Conservation (phyloP, 2,113 vertebrate species). For the Pampusana beccarii region DNA sequence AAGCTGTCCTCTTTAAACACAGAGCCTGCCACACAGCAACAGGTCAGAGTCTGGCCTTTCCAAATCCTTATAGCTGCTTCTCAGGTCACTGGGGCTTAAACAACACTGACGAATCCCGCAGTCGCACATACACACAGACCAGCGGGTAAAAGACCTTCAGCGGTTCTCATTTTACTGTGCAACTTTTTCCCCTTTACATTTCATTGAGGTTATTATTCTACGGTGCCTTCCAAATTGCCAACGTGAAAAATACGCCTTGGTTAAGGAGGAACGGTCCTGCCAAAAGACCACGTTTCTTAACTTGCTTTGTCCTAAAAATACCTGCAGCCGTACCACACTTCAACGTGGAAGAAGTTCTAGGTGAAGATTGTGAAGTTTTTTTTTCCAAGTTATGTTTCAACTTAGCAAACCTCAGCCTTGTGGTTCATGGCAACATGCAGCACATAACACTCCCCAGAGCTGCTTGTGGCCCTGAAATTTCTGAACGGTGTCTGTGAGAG, state of each 20-base stretch:
- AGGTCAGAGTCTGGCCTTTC: background rate
- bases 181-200: background rate
- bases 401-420: background rate
- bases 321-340: background rate
- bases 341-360: background rate
- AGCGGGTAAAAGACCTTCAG: background rate
- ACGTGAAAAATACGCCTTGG: background rate
- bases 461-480: background rate
- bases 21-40: background rate
- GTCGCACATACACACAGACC: background rate
- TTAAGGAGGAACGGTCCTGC: background rate
- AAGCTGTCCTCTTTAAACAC: background rate
- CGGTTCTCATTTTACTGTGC: background rate
- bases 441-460: accelerated
- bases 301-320: background rate
- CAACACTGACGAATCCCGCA: background rate
- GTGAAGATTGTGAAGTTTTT: background rate
- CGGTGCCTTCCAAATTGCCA: background rate
- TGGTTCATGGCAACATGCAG: background rate
- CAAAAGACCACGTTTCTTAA: background rate
- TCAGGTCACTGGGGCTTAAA: background rate
- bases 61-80: background rate
- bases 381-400: accelerated
- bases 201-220: background rate
- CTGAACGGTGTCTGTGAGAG: background rate